Evolutionary conservation across 2,888 invertebrate species (phyloP).

Genomic region (Melanotus villosus): DNA sequence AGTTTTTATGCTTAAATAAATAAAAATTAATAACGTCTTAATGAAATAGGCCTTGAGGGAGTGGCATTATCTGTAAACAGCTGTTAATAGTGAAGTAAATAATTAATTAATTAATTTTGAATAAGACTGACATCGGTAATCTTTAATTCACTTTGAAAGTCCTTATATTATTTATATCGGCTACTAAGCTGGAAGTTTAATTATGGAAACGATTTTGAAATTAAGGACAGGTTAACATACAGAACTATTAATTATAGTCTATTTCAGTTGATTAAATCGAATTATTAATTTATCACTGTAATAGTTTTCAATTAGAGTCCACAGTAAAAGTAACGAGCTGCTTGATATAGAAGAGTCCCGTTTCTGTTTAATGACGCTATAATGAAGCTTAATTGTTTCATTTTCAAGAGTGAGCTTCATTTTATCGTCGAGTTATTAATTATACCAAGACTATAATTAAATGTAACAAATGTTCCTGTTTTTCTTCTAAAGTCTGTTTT

Average conservation of each 20-base stretch:
- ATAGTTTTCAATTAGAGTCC: constrained; percentile 43
- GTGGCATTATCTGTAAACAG: not conserved
- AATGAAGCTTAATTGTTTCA: constrained; percentile 55
- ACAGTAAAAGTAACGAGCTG: constrained; percentile 38
- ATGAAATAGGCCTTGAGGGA: constrained; percentile 7
- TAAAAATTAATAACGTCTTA: not conserved
- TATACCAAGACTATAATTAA: constrained; percentile 52
- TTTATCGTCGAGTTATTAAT: constrained; percentile 54
- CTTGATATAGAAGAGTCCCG: constrained; percentile 42
- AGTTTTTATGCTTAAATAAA: no score
- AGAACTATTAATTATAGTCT: constrained; percentile 38
- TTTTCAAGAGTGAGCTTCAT: constrained; percentile 51
- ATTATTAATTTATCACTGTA: constrained; percentile 33
- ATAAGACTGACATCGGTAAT: constrained; percentile 13
- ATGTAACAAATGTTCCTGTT: constrained; percentile 52
- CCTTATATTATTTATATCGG: constrained; percentile 11
- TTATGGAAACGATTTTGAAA: constrained; percentile 21
- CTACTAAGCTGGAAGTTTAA: constrained; percentile 20
- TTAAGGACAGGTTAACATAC: constrained; percentile 30
- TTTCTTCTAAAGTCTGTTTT: constrained; percentile 23
- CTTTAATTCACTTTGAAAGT: constrained; percentile 10
- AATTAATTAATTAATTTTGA: constrained; percentile 18
- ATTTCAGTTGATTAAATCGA: constrained; percentile 40
- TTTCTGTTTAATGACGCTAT: constrained; percentile 51
- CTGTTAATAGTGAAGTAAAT: constrained; percentile 8